Conservation (phyloP, 2,113 vertebrate species). For the Saccopteryx bilineata region DNA sequence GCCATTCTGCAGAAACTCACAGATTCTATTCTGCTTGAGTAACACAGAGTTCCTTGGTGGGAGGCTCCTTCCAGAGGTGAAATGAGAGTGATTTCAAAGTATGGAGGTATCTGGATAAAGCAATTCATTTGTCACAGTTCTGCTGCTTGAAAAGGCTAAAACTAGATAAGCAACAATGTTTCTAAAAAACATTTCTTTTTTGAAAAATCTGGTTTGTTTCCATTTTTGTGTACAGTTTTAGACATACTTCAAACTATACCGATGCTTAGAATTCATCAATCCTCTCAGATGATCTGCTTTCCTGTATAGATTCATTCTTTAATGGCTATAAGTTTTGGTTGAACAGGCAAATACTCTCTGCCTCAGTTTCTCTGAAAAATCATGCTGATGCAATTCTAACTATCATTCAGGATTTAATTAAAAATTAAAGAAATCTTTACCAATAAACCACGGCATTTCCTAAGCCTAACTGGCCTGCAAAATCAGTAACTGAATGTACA, state of each 20-base stretch:
- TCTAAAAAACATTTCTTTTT: background rate
- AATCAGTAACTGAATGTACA: slow-evolving; percentile 46
- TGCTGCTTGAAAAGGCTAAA: background rate
- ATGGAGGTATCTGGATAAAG: background rate
- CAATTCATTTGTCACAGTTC: background rate
- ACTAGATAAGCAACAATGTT: background rate
- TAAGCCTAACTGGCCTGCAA: background rate
- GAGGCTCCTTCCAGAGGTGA: background rate
- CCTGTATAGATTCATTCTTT: background rate
- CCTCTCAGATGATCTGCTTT: background rate
- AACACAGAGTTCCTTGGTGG: background rate
- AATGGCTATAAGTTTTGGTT: background rate
- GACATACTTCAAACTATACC: background rate
- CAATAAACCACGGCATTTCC: background rate
- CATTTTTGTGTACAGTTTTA: slow-evolving; percentile 1
- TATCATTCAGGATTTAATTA: background rate
- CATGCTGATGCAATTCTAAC: background rate
- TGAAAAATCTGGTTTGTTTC: background rate
- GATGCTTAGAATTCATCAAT: background rate
- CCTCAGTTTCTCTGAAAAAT: slow-evolving; percentile 59
- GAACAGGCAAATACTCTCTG: background rate
- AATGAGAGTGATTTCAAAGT: background rate
- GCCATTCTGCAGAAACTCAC: background rate
- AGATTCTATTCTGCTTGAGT: background rate
- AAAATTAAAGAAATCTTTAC: background rate